Percentiles rank a stretch among this genome's conserved stretches.
phyloP scores from a whole-genome alignment of 2,797 vertebrate genomes.

The Mycteria americana region DNA sequence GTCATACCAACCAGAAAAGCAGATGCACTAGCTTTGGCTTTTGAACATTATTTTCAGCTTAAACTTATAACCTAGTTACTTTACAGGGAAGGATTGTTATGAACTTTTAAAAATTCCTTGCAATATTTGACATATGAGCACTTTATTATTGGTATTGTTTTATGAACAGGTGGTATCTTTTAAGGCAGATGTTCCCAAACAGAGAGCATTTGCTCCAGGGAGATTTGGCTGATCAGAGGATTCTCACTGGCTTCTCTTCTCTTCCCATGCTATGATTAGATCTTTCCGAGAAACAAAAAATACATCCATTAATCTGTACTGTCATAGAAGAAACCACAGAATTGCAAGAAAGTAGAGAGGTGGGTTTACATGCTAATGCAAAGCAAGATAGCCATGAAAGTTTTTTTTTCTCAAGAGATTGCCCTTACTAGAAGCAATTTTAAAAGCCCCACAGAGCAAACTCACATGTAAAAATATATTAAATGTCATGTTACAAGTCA shows the following conservation, averaged over 20 bases:
- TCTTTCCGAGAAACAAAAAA: constrained; percentile 27
- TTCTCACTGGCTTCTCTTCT: background rate
- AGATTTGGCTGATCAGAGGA: background rate
- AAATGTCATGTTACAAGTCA: background rate
- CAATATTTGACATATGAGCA: background rate
- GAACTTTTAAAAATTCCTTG: background rate
- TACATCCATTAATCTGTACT: constrained; percentile 12
- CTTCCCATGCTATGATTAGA: background rate
- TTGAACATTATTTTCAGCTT: background rate
- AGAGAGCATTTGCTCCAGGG: constrained; percentile 6
- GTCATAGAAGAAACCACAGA: constrained; percentile 1
- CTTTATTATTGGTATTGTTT: constrained; percentile 7
- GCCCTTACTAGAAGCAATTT: background rate
- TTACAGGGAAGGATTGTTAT: background rate
- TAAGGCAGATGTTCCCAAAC: constrained; percentile 17
- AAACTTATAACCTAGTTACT: background rate
- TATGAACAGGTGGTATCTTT: constrained; percentile 9
- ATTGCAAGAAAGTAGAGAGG: background rate
- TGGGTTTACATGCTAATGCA: background rate
- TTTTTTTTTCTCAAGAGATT: background rate
- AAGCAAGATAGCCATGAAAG: background rate
- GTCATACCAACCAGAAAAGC: background rate
- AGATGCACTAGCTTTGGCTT: background rate
- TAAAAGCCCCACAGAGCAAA: background rate
- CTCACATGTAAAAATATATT: background rate